These are phyloP conservation scores for Malthinus flaveolus DNA, from an alignment of 2,888 invertebrate species.

Conservation along the genomic window DNA sequence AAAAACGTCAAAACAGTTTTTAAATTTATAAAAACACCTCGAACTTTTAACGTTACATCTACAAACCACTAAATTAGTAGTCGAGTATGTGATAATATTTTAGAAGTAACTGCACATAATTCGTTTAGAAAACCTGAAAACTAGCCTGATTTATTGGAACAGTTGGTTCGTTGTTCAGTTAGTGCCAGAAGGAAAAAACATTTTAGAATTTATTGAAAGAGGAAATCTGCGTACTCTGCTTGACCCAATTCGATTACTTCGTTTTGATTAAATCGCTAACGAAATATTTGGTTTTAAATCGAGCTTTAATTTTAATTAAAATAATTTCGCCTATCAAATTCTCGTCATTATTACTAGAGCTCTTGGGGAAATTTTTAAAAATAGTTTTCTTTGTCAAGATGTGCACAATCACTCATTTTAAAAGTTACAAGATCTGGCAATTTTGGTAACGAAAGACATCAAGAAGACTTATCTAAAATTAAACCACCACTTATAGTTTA, in stretches of 20 bases:
- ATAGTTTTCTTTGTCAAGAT: conserved; percentile 3
- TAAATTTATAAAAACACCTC: conserved; percentile 9
- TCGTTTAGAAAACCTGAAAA: conserved; percentile 20
- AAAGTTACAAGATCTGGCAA: conserved; percentile 8
- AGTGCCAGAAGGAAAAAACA: conserved; percentile 17
- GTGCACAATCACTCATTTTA: conserved; percentile 11
- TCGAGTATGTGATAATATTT: conserved; percentile 25
- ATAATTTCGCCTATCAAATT: conserved; percentile 13
- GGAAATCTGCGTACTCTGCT: conserved; percentile 22
- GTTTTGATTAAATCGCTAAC: conserved; percentile 22
- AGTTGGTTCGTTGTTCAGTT: conserved; percentile 14
- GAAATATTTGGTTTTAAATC: conserved; percentile 14
- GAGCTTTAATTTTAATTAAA: conserved; percentile 1
- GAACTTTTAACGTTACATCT: conserved; percentile 22
- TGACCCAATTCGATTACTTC: conserved; percentile 23
- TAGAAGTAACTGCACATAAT: conserved; percentile 25
- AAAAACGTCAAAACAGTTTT: conserved; percentile 13
- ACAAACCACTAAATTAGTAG: conserved; percentile 20
- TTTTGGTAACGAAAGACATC: background rate
- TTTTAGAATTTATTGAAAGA: conserved; percentile 17
- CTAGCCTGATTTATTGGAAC: conserved; percentile 22
- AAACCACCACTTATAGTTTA: conserved; percentile 4
- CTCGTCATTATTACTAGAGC: background rate
- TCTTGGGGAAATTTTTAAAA: background rate
- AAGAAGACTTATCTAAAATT: conserved; percentile 10